Base-by-base conservation (phyloP, 2,113 vertebrate genomes). In the Peucedramus taeniatus region DNA sequence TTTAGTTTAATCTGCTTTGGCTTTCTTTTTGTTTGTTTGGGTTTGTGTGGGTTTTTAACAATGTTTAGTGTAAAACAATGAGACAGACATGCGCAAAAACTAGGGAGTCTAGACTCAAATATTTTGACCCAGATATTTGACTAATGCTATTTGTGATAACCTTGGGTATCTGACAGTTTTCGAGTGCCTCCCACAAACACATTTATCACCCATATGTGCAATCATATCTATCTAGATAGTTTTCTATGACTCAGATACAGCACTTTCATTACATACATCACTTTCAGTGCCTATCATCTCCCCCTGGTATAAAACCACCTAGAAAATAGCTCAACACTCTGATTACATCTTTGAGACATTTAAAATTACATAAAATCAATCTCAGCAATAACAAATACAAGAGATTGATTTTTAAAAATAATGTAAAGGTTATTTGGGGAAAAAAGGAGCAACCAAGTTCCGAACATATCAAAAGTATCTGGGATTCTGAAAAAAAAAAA, bases 361-460 rank as follows among this genome's bases (percentile, higher is more conserved):
- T 56, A 39, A 47, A 13, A 49, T 56, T 47, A 31, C 9, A 15
- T 37, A 54, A 90, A 33, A 63, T 47, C 13, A 47, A 63, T 56
- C 24, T 33, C 27, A 42, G 15, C 10, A 75, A 42, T 7, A 83
- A 64, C 28, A 64, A 78, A 56, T 6, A n/a, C 0, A 44, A 33
- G 8, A 45, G 12, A 79, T 1, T 44, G 3, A 44, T 40, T n/a
- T 7, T 1, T 7, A 59, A 39, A 30, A 11, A 3, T 5, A 20
- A 33, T 5, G 0, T 11, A 24, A 47, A 44, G 1, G 0, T 68
- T 20, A 42, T 13, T 44, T 60, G 16, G 5, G 5, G 3, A 17
- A 15, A 54, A 76, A 68, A n/a, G 6, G 5, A 56, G 1, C 8
- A 83, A 80, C 1, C 13, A 65, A 18, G 7, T 28, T 72, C 19